phyloP scores from a whole-genome alignment of 2,113 vertebrate species.

The Brachyhypopomus occidentalis region DNA sequence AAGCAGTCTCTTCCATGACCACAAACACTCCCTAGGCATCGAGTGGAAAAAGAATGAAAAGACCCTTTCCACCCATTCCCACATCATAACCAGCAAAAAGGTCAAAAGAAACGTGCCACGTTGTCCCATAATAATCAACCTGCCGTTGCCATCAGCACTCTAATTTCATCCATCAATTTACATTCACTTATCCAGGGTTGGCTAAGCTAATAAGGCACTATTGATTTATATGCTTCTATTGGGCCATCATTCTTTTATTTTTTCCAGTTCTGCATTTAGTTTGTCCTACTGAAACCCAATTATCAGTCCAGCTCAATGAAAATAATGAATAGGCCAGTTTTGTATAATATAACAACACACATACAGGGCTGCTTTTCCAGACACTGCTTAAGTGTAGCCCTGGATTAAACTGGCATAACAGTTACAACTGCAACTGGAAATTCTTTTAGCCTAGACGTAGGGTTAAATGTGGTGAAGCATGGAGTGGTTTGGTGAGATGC shows the following conservation, averaged over 20 bases:
- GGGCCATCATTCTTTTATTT: conserved; percentile 52
- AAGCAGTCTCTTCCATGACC: no score
- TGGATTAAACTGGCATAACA: no score
- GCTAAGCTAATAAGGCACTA: conserved; percentile 50
- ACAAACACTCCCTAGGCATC: neutral
- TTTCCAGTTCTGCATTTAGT: conserved; percentile 36
- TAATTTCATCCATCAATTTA: neutral
- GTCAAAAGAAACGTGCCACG: neutral
- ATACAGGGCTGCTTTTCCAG: no score
- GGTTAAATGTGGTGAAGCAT: no score
- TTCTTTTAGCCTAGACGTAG: no score
- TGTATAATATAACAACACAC: neutral
- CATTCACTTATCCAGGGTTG: no score
- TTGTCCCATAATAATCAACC: neutral
- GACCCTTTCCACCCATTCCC: no score
- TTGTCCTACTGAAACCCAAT: conserved; percentile 25
- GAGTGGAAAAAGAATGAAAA: neutral
- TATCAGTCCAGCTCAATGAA: neutral
- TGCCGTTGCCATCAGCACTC: neutral
- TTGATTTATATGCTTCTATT: conserved; percentile 63
- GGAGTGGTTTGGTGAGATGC: no score
- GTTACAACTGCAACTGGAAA: no score
- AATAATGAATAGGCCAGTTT: neutral
- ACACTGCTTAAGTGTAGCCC: no score
- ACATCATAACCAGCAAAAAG: neutral